Evolutionary conservation across 2,113 vertebrate genomes (phyloP), one percentile per base, ranked within the genome.

Genomic region (Mustela lutreola): DNA sequence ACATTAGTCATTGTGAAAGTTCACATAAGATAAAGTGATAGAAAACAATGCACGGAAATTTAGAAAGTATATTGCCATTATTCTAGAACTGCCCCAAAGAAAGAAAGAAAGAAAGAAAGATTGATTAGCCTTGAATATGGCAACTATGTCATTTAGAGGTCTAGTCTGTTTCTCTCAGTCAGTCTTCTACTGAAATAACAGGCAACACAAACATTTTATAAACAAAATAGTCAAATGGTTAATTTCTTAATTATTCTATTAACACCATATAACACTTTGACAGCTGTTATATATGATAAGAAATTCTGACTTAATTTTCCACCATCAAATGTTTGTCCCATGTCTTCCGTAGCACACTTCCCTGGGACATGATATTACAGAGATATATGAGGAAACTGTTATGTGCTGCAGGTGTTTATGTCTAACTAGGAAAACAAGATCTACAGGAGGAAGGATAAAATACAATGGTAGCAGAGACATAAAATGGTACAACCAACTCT

Each of bases 1-100:
- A 86, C 2, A 85, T 22, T 71, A 85, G 65, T 93, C 22, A 75
- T 18, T 58, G 19, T 80, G 24, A 92, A 82, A 84, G 28, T 71
- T 71, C 24, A 97, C 65, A 78, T 36, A 94, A 93, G 73, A 75
- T 26, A 89, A 89, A 94, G 15, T 65, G 60, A 92, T 26, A 48
- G 60, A 94, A 94, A 71, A 83, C 21, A 76, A 63, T 50, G 2
- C n/a, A 90, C 1, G 45, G 16, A 70, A 80, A 87, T 78, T 94
- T 71, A 79, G 31, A 63, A 48, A 73, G 9, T 50, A 94, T 53
- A 45, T 0, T 89, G 15, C 4, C 60, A 50, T 53, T 82, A 65
- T 82, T 95, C 86, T 48, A 94, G 4, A 53, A 6, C 6, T 19
- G 16, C 18, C 67, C 4, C 21, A 36, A 36, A 36, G 36, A 24